Evolutionary conservation across 1,140 invertebrate species (phyloP).

Genomic region (Aplysia californica): DNA sequence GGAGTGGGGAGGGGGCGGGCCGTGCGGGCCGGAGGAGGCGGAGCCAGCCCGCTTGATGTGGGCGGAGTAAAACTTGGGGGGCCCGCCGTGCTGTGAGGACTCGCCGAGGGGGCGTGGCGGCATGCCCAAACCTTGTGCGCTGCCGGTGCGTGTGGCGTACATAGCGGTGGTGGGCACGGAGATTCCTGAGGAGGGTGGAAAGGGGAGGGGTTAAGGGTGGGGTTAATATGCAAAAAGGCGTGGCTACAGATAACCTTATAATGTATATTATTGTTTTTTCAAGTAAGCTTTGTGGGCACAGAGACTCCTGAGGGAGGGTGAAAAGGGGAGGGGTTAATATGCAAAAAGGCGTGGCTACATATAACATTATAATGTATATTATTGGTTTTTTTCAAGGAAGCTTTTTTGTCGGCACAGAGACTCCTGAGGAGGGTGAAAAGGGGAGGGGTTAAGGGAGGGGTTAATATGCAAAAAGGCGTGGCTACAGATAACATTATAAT

Average conservation of each 20-base stretch:
- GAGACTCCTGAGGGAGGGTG: too few relatives aligned
- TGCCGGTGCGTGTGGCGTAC: slow-evolving; percentile 54
- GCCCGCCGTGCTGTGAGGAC: slow-evolving; percentile 35
- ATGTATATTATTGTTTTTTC: too few relatives aligned
- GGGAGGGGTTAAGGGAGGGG: not conserved
- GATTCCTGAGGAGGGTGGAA: slow-evolving; percentile 28
- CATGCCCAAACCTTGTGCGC: slow-evolving; percentile 52
- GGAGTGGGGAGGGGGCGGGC: slow-evolving; percentile 21
- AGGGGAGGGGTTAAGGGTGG: not conserved
- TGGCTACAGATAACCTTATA: too few relatives aligned
- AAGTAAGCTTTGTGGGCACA: too few relatives aligned
- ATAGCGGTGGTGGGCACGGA: slow-evolving; percentile 54
- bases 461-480: too few relatives aligned
- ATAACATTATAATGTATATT: too few relatives aligned
- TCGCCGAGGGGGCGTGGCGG: slow-evolving; percentile 58
- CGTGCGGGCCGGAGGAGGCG: slow-evolving; percentile 1
- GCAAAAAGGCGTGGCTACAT: too few relatives aligned
- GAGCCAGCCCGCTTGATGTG: slow-evolving; percentile 56
- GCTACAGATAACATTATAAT: too few relatives aligned
- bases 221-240: too few relatives aligned
- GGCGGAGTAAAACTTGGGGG: slow-evolving; percentile 55
- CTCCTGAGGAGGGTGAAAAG: slow-evolving; percentile 13
- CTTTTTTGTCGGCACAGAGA: slow-evolving; percentile 56
- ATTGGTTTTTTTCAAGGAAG: too few relatives aligned
- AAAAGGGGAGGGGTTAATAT: too few relatives aligned